Conservation (phyloP, 2,888 invertebrate species). For the Drosophila nr. medialis region DNA sequence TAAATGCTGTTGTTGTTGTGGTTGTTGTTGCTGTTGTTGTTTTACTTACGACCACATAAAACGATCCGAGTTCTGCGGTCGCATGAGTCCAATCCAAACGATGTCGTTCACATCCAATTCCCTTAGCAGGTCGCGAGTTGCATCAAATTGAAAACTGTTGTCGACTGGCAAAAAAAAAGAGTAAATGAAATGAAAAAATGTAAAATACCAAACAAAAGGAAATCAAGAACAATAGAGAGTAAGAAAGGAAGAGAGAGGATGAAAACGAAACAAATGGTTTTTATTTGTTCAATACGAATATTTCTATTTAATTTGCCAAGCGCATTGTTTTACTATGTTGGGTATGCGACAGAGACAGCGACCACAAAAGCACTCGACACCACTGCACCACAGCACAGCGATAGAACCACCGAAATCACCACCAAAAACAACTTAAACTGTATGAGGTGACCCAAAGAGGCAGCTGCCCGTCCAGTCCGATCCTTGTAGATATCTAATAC, state of each 20-base stretch:
- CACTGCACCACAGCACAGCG: background rate
- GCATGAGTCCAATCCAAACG: constrained; percentile 92
- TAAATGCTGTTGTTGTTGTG: constrained; percentile 21
- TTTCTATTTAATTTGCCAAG: constrained; percentile 75
- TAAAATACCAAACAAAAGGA: constrained; percentile 12
- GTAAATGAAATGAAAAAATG: constrained; percentile 18
- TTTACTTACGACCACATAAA: constrained; percentile 92
- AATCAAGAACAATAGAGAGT: constrained; percentile 16
- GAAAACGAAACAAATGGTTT: constrained; percentile 65
- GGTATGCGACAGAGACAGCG: constrained; percentile 17
- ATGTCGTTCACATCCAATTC: constrained; percentile 91
- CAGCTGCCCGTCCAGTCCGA: constrained; percentile 17
- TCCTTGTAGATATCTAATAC: constrained; percentile 8
- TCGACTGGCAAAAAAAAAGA: constrained; percentile 86
- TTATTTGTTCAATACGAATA: constrained; percentile 72
- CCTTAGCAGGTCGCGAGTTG: constrained; percentile 90
- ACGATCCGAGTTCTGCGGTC: constrained; percentile 89
- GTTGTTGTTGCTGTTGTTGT: constrained; percentile 21
- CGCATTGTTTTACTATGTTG: constrained; percentile 53
- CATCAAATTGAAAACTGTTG: constrained; percentile 91
- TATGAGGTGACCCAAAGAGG: background rate
- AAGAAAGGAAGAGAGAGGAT: constrained; percentile 7
- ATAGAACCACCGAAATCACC: constrained; percentile 1
- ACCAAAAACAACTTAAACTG: background rate
- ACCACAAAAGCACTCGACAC: constrained; percentile 21